Evolutionary conservation across 2,888 invertebrate species (phyloP).

Genomic region (Bruchidius siliquastri): DNA sequence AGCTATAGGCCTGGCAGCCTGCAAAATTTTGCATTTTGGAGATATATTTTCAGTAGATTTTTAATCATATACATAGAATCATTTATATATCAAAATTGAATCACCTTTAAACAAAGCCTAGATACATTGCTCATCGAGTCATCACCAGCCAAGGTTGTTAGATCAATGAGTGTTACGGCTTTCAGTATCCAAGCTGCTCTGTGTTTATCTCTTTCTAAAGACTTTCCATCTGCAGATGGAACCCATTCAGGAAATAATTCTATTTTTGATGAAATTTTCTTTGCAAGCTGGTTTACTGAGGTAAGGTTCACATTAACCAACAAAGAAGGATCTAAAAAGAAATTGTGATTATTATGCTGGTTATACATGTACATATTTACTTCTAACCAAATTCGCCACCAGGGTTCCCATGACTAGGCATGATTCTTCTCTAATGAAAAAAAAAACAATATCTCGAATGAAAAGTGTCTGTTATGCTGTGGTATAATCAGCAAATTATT

Average conservation of each 20-base stretch:
- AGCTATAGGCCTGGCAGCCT: constrained; percentile 42
- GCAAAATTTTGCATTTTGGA: constrained; percentile 12
- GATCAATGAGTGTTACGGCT: constrained; percentile 81
- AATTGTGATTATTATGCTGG: neutral
- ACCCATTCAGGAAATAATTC: neutral
- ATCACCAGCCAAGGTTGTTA: constrained; percentile 87
- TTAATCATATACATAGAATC: too few relatives aligned
- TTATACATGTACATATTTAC: constrained; percentile 5
- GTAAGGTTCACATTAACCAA: constrained; percentile 53
- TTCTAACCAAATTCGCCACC: constrained; percentile 40
- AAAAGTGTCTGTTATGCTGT: too few relatives aligned
- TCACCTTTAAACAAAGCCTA: constrained; percentile 76
- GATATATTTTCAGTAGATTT: neutral
- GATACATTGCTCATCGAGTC: constrained; percentile 73
- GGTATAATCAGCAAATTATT: too few relatives aligned
- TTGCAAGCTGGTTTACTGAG: constrained; percentile 54
- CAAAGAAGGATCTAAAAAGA: constrained; percentile 48
- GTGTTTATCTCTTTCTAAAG: constrained; percentile 30
- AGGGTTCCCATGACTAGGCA: constrained; percentile 31
- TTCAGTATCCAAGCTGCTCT: constrained; percentile 73
- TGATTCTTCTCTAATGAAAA: constrained; percentile 2
- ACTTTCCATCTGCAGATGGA: neutral
- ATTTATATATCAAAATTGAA: too few relatives aligned
- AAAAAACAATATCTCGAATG: too few relatives aligned
- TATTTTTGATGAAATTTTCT: constrained; percentile 43